Percentiles rank a stretch among this genome's conserved stretches.
Conservation (phyloP, 1,140 invertebrate genomes). For the Ips nitidus region DNA sequence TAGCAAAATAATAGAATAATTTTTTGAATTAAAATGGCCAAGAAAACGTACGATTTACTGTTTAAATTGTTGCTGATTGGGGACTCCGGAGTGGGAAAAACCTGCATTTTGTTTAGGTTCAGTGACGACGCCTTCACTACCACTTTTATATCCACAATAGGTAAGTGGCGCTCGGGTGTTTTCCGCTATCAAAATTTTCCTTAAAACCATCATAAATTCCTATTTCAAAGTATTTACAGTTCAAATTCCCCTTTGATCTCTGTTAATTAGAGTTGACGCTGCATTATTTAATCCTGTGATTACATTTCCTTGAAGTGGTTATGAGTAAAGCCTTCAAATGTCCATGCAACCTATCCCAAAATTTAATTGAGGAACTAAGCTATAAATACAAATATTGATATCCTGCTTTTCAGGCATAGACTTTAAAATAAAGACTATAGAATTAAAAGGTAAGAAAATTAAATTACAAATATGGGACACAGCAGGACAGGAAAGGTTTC, state of each 20-base stretch:
- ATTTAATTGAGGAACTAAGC: too few relatives aligned
- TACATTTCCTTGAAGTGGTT: too few relatives aligned
- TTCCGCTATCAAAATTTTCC: not conserved
- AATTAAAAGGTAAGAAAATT: slow-evolving; percentile 96
- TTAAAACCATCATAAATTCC: slow-evolving; percentile 47
- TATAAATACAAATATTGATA: too few relatives aligned
- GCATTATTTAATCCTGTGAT: too few relatives aligned
- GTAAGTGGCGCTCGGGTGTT: slow-evolving; percentile 59
- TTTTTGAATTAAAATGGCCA: slow-evolving; percentile 68
- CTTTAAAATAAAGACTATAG: slow-evolving; percentile 98
- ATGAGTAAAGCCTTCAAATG: too few relatives aligned
- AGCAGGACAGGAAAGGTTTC: slow-evolving; percentile 92
- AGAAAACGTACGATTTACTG: slow-evolving; percentile 97
- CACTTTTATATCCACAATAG: slow-evolving; percentile 97
- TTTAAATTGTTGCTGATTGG: slow-evolving; percentile 98
- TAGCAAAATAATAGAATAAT: slow-evolving; percentile 3
- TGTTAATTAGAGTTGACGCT: too few relatives aligned
- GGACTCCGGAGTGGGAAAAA: slow-evolving; percentile 98
- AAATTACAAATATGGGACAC: slow-evolving; percentile 99
- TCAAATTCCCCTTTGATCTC: too few relatives aligned
- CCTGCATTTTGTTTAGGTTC: slow-evolving; percentile 97
- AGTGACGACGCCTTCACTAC: slow-evolving; percentile 98
- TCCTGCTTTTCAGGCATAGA: slow-evolving; percentile 79
- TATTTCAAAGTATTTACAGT: too few relatives aligned
- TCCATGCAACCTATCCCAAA: too few relatives aligned